phyloP scores from a whole-genome alignment of 2,113 vertebrate genomes.

The Cacatua alba region DNA sequence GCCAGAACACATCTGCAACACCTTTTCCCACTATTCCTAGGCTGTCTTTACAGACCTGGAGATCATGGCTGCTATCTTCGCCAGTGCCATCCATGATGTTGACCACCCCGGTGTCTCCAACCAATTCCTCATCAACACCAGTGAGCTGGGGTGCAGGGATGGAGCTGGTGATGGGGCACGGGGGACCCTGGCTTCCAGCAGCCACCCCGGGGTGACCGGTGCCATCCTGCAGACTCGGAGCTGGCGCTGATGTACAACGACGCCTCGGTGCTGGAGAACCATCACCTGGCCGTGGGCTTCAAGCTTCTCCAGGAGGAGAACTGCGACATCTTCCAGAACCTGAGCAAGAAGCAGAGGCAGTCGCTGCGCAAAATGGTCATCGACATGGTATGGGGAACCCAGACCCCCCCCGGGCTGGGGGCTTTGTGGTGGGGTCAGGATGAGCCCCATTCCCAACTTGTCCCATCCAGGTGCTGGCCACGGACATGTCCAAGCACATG shows the following conservation, averaged over 20 bases:
- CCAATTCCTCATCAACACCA: constrained; percentile 95
- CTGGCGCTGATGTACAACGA: constrained; percentile 94
- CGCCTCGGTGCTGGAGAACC: constrained; percentile 90
- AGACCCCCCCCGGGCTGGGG: fast-evolving
- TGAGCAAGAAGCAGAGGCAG: constrained; percentile 87
- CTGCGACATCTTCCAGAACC: constrained; percentile 91
- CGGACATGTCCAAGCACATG: constrained; percentile 97
- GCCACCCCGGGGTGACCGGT: not conserved
- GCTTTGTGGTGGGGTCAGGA: too few species aligned
- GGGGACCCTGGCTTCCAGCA: not conserved
- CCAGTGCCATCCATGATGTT: constrained; percentile 91
- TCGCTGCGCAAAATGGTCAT: constrained; percentile 89
- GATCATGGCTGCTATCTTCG: constrained; percentile 89
- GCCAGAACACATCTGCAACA: fast-evolving
- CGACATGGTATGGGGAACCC: constrained; percentile 80
- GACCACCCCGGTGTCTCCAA: constrained; percentile 93
- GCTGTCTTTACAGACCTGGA: constrained; percentile 92
- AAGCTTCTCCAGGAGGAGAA: constrained; percentile 91
- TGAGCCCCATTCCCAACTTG: fast-evolving
- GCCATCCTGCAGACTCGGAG: constrained; percentile 81
- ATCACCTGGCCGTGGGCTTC: constrained; percentile 91
- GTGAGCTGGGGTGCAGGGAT: constrained; percentile 72
- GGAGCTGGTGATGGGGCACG: fast-evolving
- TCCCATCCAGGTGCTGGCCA: constrained; percentile 85
- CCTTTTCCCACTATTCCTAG: constrained; percentile 20